Evolutionary conservation across 2,888 invertebrate genomes (phyloP), one percentile per base, ranked within the genome.

Genomic region (Idaea dimidiata): DNA sequence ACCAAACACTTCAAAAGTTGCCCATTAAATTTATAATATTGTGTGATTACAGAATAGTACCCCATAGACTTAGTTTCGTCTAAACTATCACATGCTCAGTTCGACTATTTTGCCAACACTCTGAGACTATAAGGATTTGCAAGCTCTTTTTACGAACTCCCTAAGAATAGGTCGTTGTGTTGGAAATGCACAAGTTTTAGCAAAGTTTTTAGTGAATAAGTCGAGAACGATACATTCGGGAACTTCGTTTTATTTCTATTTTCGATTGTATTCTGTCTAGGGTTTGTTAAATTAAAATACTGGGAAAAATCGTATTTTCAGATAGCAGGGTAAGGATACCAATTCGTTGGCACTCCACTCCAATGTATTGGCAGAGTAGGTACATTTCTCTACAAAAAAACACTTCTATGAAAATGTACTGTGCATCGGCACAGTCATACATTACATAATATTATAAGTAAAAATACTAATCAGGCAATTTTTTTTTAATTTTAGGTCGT

Each of bases 21-120:
- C 32, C 32, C 32, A 32, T 32, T 32, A 32, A 32, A 32, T 32
- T 7, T 6, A 32, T 32, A 33, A 33, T 10, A 43, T 14, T 14
- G 43, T 7, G 43, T 43, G 5, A 8, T 43, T 43, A 10, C 2
- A 43, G 43, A 43, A 43, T 43, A 43, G 43, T 8, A 43, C 57
- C 59, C 64, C 68, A 69, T 71, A 72, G 77, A 66, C 76, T 79
- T 88, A 88, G 81, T 89, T 88, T 83, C 82, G 71, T 72, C 84
- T 82, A 84, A 88, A 83, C 86, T 85, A 86, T 88, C 86, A 81
- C 84, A 85, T 77, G 80, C 81, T 84, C 78, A 72, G 79, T 76
- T 80, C 82, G 78, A 83, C 86, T 88, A 86, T 86, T 87, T 82
- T 75, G 81, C 82, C 80, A 80, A 86, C 83, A 83, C 82, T 79